Conservation (phyloP, 2,888 invertebrate genomes). For the Idaea biselata region DNA sequence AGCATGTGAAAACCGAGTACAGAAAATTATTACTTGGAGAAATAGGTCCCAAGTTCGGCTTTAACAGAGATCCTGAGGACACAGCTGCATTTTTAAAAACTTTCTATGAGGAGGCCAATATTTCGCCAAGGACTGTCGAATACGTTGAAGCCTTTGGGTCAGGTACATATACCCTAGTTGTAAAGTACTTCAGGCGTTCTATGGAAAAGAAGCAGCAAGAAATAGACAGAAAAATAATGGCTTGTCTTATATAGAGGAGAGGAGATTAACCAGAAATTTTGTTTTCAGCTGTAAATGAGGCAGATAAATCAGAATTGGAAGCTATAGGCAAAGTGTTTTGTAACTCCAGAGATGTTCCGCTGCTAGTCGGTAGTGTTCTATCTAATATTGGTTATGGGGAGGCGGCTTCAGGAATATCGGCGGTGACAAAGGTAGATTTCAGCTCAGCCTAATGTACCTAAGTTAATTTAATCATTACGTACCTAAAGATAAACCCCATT, state of each 20-base stretch:
- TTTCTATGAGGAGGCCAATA: conserved; percentile 78
- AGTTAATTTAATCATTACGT: background rate
- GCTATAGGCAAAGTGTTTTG: conserved; percentile 80
- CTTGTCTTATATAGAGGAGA: too few species aligned
- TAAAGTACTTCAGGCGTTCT: too few species aligned
- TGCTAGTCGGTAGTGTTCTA: conserved; percentile 73
- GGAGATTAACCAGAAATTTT: conserved; percentile 6
- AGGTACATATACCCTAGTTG: too few species aligned
- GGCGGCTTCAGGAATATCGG: conserved; percentile 68
- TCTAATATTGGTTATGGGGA: conserved; percentile 59
- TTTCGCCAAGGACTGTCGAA: conserved; percentile 78
- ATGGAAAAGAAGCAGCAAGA: too few species aligned
- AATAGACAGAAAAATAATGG: too few species aligned
- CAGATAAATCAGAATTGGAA: conserved; percentile 83
- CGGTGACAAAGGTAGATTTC: conserved; percentile 75
- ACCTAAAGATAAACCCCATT: too few species aligned
- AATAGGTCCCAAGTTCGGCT: conserved; percentile 34
- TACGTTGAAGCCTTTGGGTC: conserved; percentile 86
- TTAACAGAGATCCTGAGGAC: conserved; percentile 31
- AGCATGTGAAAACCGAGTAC: conserved; percentile 39
- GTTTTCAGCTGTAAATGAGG: conserved; percentile 61
- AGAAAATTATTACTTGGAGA: conserved; percentile 21
- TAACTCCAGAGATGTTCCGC: conserved; percentile 71
- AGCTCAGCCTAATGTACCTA: too few species aligned
- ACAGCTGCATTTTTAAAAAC: conserved; percentile 37